Conservation (phyloP, 2,888 invertebrate genomes). For the Scaptomyza caliginosa region DNA sequence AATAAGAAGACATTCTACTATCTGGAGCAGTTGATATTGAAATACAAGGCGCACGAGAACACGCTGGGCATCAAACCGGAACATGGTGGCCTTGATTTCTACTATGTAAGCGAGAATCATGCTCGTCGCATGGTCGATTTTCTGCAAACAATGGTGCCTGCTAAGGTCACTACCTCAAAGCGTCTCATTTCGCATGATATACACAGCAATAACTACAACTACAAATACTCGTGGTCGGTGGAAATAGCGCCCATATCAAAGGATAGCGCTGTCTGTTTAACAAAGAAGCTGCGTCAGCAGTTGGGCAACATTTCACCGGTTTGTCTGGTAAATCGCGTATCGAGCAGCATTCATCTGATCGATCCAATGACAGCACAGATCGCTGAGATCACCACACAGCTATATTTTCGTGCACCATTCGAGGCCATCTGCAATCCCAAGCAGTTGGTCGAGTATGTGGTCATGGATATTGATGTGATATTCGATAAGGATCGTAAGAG, state of each 20-base stretch:
- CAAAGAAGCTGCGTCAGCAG: slow-evolving; percentile 93
- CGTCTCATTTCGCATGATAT: slow-evolving; percentile 98
- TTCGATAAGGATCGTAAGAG: slow-evolving; percentile 88
- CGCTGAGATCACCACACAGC: slow-evolving; percentile 91
- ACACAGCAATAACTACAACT: slow-evolving; percentile 97
- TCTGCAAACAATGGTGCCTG: slow-evolving; percentile 93
- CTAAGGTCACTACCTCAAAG: slow-evolving; percentile 94
- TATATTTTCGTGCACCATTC: slow-evolving; percentile 95
- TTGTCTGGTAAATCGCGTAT: slow-evolving; percentile 94
- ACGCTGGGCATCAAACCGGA: slow-evolving; percentile 94
- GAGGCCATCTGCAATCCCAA: slow-evolving; percentile 94
- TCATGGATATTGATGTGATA: slow-evolving; percentile 94
- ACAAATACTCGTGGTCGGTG: slow-evolving; percentile 96
- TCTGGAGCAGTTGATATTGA: slow-evolving; percentile 97
- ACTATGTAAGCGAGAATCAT: slow-evolving; percentile 93
- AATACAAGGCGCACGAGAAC: slow-evolving; percentile 96
- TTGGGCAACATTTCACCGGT: slow-evolving; percentile 94
- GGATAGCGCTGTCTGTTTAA: slow-evolving; percentile 95
- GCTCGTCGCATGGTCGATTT: slow-evolving; percentile 98
- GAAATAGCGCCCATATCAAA: slow-evolving; percentile 98
- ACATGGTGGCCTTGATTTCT: slow-evolving; percentile 97
- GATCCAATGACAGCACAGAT: slow-evolving; percentile 96
- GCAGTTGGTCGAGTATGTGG: slow-evolving; percentile 95
- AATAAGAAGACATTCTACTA: slow-evolving; percentile 99
- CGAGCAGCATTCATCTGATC: slow-evolving; percentile 95